Base-by-base conservation (phyloP, 2,888 invertebrate genomes). In the Leptopterna dolabrata region DNA sequence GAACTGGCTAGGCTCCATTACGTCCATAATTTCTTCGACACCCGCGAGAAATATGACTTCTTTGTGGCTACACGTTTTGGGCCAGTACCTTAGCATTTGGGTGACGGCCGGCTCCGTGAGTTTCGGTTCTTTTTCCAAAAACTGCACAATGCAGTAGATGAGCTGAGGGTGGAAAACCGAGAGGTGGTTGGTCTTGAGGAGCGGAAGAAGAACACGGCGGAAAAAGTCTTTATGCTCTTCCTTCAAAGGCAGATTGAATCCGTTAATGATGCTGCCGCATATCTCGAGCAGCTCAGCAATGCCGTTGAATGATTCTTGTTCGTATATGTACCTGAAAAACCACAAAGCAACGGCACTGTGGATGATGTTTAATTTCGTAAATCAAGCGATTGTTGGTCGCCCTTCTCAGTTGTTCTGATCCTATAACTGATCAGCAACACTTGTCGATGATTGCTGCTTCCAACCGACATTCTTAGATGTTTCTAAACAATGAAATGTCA, bases 141-240 rank as follows among this genome's bases (percentile, higher is more conserved):
- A 99, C 94, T 99, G 99, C 90, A 99, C 99, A 90, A 99, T 98
- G 93, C 99, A 99, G 93, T 99, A 99, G 90, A 99, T 98, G 91
- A 99, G 94, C 94, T 99, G 98, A 90, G 99, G 98, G 93, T 99
- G 99, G 93, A 99, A 99, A 90, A 98, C 96, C 90, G 97, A 97
- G 91, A 99, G 94, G 90, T 97, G 98, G 93, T 97, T 97, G 90
- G 97, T 97, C 94, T 99, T 99, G 94, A 99, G 99, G 91, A 99
- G 94, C 88, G 99, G 99, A 91, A 99, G 94, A 91, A 99, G 93
- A 90, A 98, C 98, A 94, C 96, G 97, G 90, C 98, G 94, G 92
- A 99, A 94, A 94, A 99, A 99, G 92, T 96, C 95, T 93, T 99
- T 99, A 93, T 99, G 99, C 93, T 99, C 99, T 91, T 97, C 97